Evolutionary conservation across 2,888 invertebrate genomes (phyloP).

Genomic region (Dryococelus australis): DNA sequence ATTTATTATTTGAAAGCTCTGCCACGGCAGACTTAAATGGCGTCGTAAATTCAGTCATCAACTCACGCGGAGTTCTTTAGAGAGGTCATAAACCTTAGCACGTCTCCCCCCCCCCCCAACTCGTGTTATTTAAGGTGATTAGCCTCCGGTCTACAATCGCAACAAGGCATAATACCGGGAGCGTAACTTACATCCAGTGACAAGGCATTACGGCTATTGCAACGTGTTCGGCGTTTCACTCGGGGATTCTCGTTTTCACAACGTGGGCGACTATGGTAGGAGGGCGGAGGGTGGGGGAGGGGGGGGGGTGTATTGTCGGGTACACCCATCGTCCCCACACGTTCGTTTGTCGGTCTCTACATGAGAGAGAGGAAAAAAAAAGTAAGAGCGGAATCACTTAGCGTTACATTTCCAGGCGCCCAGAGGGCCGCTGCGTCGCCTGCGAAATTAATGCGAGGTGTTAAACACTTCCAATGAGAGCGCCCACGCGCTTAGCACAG

Average conservation of each 20-base stretch:
- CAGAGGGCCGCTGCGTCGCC: too few species aligned
- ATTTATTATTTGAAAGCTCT: background rate
- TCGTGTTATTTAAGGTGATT: background rate
- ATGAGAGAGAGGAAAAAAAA: too few species aligned
- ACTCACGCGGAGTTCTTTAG: background rate
- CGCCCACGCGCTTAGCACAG: too few species aligned
- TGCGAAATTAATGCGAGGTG: too few species aligned
- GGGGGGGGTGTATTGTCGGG: too few species aligned
- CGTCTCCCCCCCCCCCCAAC: background rate
- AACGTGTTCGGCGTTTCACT: background rate
- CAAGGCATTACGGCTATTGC: background rate
- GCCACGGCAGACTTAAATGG: background rate
- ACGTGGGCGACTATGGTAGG: too few species aligned
- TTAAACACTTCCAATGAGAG: too few species aligned
- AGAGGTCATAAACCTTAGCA: background rate
- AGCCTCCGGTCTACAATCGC: background rate
- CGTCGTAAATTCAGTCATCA: background rate
- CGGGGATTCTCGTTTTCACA: background rate
- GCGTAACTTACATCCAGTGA: background rate
- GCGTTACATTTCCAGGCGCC: too few species aligned
- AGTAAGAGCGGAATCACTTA: too few species aligned
- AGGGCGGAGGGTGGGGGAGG: too few species aligned
- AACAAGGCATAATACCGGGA: background rate
- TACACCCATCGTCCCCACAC: too few species aligned
- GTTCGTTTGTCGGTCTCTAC: too few species aligned